Percentiles rank a stretch among this genome's conserved stretches.
Evolutionary conservation across 2,888 invertebrate species (phyloP).

Genomic region (Automeris io): DNA sequence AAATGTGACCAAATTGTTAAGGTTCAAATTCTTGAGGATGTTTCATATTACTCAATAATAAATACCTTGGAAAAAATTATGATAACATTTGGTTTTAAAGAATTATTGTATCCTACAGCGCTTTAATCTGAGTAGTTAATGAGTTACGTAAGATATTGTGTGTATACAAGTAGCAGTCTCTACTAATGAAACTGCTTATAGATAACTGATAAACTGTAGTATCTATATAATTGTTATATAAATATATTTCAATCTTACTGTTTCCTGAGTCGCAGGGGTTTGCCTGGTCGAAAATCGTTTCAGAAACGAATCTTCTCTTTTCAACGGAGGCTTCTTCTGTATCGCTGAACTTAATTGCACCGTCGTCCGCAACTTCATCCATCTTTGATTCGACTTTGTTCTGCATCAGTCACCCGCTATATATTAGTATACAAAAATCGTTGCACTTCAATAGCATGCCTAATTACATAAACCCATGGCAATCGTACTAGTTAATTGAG

Average conservation of each 20-base stretch:
- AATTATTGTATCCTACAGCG: too few species aligned
- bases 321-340: conserved; percentile 92
- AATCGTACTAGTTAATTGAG: conserved; percentile 2
- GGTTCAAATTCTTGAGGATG: too few species aligned
- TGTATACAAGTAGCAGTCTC: too few species aligned
- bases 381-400: conserved; percentile 95
- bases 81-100: too few species aligned
- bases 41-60: too few species aligned
- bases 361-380: conserved; percentile 96
- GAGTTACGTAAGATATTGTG: too few species aligned
- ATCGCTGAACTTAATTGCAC: conserved; percentile 93
- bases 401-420: conserved; percentile 66
- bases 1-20: too few species aligned
- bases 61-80: too few species aligned
- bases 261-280: conserved; percentile 90
- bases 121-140: too few species aligned
- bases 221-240: not conserved
- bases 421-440: conserved; percentile 20
- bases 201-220: too few species aligned
- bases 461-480: conserved; percentile 6
- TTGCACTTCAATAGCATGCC: conserved; percentile 9
- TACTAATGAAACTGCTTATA: too few species aligned
- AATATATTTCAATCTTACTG: conserved; percentile 63
- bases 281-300: conserved; percentile 96
- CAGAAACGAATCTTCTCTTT: conserved; percentile 94